Percentiles rank a stretch among this genome's conserved stretches.
Evolutionary conservation across 92 coral and sea anemone species (phyloP).

Genomic region (Heteractis magnifica): DNA sequence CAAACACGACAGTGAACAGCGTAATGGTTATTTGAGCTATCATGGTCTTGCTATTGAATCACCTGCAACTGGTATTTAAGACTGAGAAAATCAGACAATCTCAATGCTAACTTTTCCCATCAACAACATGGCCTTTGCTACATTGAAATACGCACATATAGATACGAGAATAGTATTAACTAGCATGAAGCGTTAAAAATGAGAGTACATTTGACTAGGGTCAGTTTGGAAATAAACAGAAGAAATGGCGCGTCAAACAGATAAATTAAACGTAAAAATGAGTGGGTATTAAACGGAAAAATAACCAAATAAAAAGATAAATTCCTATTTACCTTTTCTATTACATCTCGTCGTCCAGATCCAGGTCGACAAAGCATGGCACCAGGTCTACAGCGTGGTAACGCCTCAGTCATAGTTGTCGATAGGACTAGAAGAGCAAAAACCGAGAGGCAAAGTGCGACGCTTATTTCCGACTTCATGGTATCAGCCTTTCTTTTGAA

Average conservation of each 20-base stretch:
- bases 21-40: neutral
- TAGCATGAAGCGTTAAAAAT: too few relatives aligned
- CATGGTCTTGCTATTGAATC: neutral
- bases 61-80: neutral
- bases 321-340: slow-evolving; percentile 5
- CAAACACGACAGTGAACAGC: neutral
- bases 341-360: neutral
- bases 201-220: too few relatives aligned
- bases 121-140: neutral
- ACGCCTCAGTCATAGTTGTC: neutral
- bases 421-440: slow-evolving; percentile 8
- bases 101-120: neutral
- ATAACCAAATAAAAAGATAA: neutral
- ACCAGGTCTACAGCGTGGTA: slow-evolving; percentile 12
- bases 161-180: too few relatives aligned
- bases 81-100: neutral
- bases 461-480: neutral
- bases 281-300: neutral
- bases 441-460: neutral
- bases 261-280: neutral
- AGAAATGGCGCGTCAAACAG: too few relatives aligned
- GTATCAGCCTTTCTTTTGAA: neutral
- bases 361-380: neutral
- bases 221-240: too few relatives aligned
- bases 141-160: neutral